These are phyloP conservation scores for Phalacrocorax carbo DNA, from an alignment of 2,113 vertebrate species.

Conservation along the genomic window DNA sequence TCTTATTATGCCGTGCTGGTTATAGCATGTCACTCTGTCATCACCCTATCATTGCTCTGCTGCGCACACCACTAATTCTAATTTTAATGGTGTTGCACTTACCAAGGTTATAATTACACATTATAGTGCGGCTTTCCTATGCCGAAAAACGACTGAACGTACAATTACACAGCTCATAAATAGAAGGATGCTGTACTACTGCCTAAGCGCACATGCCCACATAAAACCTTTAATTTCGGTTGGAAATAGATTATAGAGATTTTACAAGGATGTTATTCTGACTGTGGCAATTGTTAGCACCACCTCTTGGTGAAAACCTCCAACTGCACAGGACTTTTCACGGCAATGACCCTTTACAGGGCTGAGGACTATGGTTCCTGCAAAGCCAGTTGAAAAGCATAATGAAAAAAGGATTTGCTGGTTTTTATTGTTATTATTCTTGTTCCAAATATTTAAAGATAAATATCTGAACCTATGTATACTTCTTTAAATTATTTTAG, in stretches of 20 bases:
- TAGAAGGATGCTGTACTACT: background rate
- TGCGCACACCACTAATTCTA: background rate
- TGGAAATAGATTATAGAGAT: conserved; percentile 1
- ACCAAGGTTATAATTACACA: conserved; percentile 61
- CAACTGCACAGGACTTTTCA: background rate
- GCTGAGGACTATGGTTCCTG: background rate
- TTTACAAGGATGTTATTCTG: background rate
- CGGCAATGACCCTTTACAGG: background rate
- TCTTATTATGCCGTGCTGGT: conserved; percentile 34
- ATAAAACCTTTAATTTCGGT: conserved; percentile 34
- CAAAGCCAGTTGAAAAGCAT: background rate
- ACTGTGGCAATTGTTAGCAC: conserved; percentile 20
- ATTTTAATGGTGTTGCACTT: conserved; percentile 37
- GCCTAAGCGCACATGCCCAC: background rate
- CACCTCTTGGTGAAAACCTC: conserved; percentile 12
- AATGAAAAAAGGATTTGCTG: background rate
- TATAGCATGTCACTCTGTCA: conserved; percentile 57
- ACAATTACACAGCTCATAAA: conserved; percentile 65
- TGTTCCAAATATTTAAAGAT: background rate
- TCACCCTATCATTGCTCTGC: conserved; percentile 45
- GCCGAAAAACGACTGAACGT: background rate
- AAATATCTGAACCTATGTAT: background rate
- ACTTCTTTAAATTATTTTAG: background rate
- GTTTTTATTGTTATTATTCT: background rate
- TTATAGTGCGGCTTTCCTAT: conserved; percentile 12